A percentile compares a stretch with the other conserved stretches of the same genome.
Evolutionary conservation across 2,888 invertebrate species (phyloP).

Genomic region (Diachrysia chrysitis): DNA sequence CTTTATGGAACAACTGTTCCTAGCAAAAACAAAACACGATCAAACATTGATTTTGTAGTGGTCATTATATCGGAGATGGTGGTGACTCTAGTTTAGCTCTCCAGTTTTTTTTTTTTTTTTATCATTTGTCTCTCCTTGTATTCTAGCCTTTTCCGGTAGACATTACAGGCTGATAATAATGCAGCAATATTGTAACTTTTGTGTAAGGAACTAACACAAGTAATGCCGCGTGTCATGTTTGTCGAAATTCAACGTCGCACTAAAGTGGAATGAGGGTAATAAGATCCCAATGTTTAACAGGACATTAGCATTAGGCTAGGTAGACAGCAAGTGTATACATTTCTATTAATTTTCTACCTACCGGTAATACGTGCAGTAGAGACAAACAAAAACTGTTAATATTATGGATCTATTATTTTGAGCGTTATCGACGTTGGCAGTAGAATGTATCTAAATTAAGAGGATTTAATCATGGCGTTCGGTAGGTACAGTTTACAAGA

Average conservation of each 20-base stretch:
- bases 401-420: no score
- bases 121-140: no score
- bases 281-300: not conserved
- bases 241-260: not conserved
- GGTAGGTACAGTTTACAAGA: no score
- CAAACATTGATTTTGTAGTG: not conserved
- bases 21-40: not conserved
- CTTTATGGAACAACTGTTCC: not conserved
- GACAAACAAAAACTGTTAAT: no score
- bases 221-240: not conserved
- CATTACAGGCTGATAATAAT: not conserved
- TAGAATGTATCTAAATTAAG: no score
- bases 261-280: constrained; percentile 1
- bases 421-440: no score
- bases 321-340: not conserved
- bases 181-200: not conserved
- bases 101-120: no score
- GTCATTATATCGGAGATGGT: no score
- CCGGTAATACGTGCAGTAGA: no score
- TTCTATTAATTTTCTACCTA: not conserved
- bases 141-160: no score
- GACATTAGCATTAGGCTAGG: not conserved
- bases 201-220: not conserved
- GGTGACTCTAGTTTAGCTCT: no score
- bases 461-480: no score